Percentiles rank a stretch among this genome's conserved stretches.
Conservation (phyloP, 2,888 invertebrate species). For the Agonopterix subpropinquella region DNA sequence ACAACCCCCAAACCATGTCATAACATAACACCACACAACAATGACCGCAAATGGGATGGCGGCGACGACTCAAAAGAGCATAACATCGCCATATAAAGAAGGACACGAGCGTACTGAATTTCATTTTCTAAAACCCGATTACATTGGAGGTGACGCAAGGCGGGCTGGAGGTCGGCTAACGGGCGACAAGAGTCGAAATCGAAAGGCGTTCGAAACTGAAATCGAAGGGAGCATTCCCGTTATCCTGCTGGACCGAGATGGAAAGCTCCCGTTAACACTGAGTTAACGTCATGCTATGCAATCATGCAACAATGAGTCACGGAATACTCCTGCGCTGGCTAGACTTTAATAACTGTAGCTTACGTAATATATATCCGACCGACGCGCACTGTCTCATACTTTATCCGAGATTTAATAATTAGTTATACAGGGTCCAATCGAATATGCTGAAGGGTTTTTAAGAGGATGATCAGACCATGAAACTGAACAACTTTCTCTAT, state of each 20-base stretch:
- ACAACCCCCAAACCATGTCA: conserved; percentile 7
- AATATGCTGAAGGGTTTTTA: too few relatives aligned
- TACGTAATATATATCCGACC: not conserved
- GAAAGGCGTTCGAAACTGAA: conserved; percentile 68
- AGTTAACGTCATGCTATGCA: conserved; percentile 40
- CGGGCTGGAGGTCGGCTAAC: conserved; percentile 53
- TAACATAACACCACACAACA: conserved; percentile 12
- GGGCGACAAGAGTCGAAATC: conserved; percentile 56
- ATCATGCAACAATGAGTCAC: conserved; percentile 33
- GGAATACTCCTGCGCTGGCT: conserved; percentile 1
- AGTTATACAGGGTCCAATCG: too few relatives aligned
- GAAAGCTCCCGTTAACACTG: conserved; percentile 64
- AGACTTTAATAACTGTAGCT: conserved; percentile 7
- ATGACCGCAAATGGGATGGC: conserved; percentile 23
- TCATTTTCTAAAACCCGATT: conserved; percentile 74
- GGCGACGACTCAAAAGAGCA: conserved; percentile 42
- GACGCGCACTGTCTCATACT: too few relatives aligned
- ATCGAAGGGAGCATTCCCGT: conserved; percentile 70
- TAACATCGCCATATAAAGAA: conserved; percentile 60
- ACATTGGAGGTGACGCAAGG: conserved; percentile 58
- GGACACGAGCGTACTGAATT: conserved; percentile 61
- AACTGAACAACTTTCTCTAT: too few relatives aligned
- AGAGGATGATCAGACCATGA: too few relatives aligned
- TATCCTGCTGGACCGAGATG: conserved; percentile 65
- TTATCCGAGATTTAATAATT: too few relatives aligned